Percentiles rank a stretch among this genome's conserved stretches.
Evolutionary conservation across 92 coral and sea anemone species (phyloP).

Genomic region (Epizoanthus fatuus): DNA sequence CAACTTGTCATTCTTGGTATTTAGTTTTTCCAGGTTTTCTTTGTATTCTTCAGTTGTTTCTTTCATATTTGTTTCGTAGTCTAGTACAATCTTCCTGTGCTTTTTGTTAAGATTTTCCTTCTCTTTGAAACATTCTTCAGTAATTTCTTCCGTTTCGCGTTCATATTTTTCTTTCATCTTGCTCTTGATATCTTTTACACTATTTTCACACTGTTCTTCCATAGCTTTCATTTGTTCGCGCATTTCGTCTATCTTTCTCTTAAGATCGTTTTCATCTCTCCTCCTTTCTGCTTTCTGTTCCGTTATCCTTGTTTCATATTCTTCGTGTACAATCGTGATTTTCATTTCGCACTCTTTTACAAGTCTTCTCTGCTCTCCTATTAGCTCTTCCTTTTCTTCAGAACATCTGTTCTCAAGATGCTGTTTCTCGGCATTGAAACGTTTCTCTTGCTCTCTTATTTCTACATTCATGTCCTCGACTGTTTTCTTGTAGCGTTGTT

Average conservation of each 20-base stretch:
- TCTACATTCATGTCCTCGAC: constrained; percentile 8
- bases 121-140: background rate
- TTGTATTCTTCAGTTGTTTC: constrained; percentile 1
- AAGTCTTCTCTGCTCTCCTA: background rate
- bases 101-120: constrained; percentile 16
- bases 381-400: background rate
- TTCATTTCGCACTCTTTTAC: background rate
- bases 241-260: background rate
- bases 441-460: background rate
- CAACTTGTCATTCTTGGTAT: background rate
- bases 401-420: background rate
- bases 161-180: constrained; percentile 7
- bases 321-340: background rate
- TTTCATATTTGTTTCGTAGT: background rate
- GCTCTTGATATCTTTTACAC: background rate
- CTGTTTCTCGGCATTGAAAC: constrained; percentile 12
- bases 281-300: background rate
- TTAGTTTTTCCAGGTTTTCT: background rate
- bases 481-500: background rate
- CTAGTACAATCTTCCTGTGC: background rate
- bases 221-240: background rate
- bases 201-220: constrained; percentile 10
- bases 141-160: background rate
- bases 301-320: background rate
- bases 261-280: background rate